These are phyloP conservation scores for Laticauda laticaudata DNA, from an alignment of 2,113 vertebrate species.

Conservation along the genomic window DNA sequence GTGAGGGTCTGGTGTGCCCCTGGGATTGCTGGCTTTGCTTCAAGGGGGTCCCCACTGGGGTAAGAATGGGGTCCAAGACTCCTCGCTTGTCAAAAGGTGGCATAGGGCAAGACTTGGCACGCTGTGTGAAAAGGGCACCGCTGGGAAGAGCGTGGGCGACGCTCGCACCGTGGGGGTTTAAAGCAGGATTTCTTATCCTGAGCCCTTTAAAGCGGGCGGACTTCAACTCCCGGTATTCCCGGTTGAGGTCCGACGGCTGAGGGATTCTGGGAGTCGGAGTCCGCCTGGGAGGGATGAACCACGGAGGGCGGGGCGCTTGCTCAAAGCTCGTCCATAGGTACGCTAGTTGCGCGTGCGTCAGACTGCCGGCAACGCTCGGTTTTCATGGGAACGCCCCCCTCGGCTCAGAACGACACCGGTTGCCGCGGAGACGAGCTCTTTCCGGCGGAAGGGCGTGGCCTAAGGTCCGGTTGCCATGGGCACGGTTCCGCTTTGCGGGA, in stretches of 20 bases:
- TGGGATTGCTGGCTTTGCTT: background rate
- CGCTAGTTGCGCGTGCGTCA: background rate
- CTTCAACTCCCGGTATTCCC: background rate
- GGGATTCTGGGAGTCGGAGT: background rate
- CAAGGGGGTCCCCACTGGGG: background rate
- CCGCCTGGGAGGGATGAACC: background rate
- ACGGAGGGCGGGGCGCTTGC: no score
- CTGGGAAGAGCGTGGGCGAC: background rate
- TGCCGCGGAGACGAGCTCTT: background rate
- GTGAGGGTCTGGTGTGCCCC: background rate
- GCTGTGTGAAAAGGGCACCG: background rate
- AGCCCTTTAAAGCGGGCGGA: background rate
- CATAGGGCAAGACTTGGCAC: background rate
- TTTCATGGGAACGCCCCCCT: background rate
- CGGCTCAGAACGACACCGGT: background rate
- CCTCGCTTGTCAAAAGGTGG: background rate
- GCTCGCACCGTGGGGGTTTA: background rate
- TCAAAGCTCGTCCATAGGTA: background rate
- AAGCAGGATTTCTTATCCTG: background rate
- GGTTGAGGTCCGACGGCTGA: background rate
- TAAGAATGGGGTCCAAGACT: background rate
- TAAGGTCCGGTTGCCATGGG: background rate
- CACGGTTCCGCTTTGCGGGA: background rate
- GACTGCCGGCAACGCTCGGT: fast-evolving
- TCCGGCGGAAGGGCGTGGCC: background rate